A percentile compares a stretch with the other conserved stretches of the same genome.
phyloP scores from a whole-genome alignment of 2,113 vertebrate species.

The Nansenia antarctica region DNA sequence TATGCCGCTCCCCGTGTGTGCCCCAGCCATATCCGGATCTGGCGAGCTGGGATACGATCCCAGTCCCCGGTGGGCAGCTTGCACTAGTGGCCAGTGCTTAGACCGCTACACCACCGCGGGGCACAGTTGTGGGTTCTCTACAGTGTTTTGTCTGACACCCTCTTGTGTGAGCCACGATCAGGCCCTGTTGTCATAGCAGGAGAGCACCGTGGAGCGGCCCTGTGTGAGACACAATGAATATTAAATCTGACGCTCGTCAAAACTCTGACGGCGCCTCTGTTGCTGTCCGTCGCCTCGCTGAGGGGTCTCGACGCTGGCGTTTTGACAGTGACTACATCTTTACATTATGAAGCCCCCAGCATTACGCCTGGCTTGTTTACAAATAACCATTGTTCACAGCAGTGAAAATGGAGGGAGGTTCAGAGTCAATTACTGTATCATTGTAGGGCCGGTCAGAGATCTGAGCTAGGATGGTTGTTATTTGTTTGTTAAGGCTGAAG shows the following conservation, averaged over 20 bases:
- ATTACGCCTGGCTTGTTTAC: slow-evolving; percentile 24
- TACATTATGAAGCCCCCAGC: slow-evolving; percentile 13
- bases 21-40: too few species aligned
- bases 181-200: not conserved
- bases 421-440: not conserved
- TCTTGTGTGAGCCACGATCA: not conserved
- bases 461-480: not conserved
- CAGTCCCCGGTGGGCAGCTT: too few species aligned
- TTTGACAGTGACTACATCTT: slow-evolving; percentile 38
- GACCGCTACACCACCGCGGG: too few species aligned
- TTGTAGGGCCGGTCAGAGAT: not conserved
- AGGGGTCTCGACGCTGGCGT: slow-evolving; percentile 10
- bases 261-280: slow-evolving; percentile 14
- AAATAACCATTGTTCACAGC: too few species aligned
- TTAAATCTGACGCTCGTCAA: slow-evolving; percentile 12
- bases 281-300: not conserved
- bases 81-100: too few species aligned
- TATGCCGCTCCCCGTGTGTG: too few species aligned
- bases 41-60: too few species aligned
- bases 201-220: not conserved
- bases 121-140: not conserved
- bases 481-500: not conserved
- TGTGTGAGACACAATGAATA: slow-evolving; percentile 10
- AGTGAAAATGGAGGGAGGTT: not conserved
- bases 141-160: too few species aligned